Evolutionary conservation across 1,140 invertebrate species (phyloP), one percentile per base, ranked within the genome.

Genomic region (Drosophila azteca): DNA sequence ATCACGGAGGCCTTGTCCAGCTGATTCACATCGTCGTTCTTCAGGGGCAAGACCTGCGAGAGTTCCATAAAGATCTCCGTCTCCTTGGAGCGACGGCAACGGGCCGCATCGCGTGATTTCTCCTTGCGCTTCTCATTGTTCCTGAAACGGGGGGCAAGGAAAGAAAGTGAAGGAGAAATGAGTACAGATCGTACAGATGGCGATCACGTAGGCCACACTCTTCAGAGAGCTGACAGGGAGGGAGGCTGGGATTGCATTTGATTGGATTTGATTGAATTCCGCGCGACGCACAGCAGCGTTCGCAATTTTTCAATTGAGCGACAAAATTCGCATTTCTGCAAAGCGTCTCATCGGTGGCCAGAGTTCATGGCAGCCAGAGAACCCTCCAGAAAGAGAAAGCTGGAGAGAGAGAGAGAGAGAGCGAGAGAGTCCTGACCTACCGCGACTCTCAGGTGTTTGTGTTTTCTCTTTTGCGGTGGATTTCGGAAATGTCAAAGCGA

Each of bases 91-190:
- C 98, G 94, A 31, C 98, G 94, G 89, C 95, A 98, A 80, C 98
- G 93, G 0, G 98, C 98, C 3, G 98, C 98, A 92, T 99, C 97
- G 50, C 98, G 94, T 1, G 97, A 99, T 88, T 98, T 98, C 92
- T 99, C 98, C 92, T 99, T 98, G n/a, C 98, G 94, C 81, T 98
- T 97, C 92, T 99, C 98, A 92, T 97, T 97, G 89, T 96, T 97
- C 94, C 97, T 97, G 93, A n/a, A 39, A 3, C 9, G 9, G 9
- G 24, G 24, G 3, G 0, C 24, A 93, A 93, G 85, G 74, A 50
- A 48, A 61, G 62, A 53, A 20, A 20, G 17, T 20, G 17, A 20
- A 20, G 3, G 44, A 55, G 44, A 3, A 24, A 77, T 71, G 50
- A 59, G 62, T 52, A 55, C 49, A 60, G 31, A 46, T 24, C 20